Base-by-base conservation (phyloP, 2,113 vertebrate species). In the Ploceus nigricollis region DNA sequence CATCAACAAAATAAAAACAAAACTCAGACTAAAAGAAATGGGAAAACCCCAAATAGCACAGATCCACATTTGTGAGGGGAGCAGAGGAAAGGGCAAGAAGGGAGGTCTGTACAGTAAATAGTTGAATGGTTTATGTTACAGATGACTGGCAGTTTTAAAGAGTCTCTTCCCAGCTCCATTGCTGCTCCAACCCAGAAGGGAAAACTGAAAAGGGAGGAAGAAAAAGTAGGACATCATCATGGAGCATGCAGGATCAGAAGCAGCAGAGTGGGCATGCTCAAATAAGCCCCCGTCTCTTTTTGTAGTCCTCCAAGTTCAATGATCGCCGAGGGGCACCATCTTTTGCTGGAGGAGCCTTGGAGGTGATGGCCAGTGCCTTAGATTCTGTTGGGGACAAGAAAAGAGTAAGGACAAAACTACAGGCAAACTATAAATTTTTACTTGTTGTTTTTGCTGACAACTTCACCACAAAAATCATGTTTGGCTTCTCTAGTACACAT, bases 261-360 rank as follows among this genome's bases (percentile, higher is more conserved):
- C 98, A 98, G 97, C 97, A 94, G 96, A 97, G 92, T 95, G 96
- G 96, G 94, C 39, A 70, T 11, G 95, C 95, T 99, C 98, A 99
- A 97, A 99, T 99, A 95, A 99, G 99, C 64, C 99, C 99, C 97
- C 99, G 98, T 96, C 99, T 98, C 97, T 99, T 99, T 98, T 99
- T 99, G 98, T 99, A 99, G 98, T 99, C 99, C 96, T 99, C 99
- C 98, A 99, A 98, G 97, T 99, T 99, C 95, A 99, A 97, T 63
- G 99, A 99, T 94, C 99, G 98, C 70, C 99, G 98, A 30, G 99
- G 99, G 47, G 99, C 99, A 42, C 99, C 99, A 57, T 99, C 99
- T 97, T 99, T 99, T 96, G 99, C 99, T 22, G 99, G 99, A 48
- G 99, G 98, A 39, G 99, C 98, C 79, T 99, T 99, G 78, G 99